Conservation (phyloP, 92 coral and sea anemone genomes). For the Porites lobata region DNA sequence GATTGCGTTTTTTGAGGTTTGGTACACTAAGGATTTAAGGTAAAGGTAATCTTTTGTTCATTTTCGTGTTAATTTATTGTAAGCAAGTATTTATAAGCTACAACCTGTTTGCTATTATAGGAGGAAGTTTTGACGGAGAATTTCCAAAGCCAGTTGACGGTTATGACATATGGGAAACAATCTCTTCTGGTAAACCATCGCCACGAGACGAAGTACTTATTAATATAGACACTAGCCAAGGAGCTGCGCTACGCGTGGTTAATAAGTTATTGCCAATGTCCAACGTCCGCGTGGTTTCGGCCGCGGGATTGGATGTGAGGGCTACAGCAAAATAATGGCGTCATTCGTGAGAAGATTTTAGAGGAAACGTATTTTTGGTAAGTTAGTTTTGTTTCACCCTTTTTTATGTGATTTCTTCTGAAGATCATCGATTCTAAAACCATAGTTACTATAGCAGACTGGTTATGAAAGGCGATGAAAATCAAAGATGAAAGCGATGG, state of each 20-base stretch:
- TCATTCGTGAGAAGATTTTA: background rate
- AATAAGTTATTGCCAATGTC: slow-evolving; percentile 70
- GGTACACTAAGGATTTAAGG: too few species aligned
- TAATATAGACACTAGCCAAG: slow-evolving; percentile 59
- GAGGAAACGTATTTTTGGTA: background rate
- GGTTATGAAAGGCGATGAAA: too few species aligned
- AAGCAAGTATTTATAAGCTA: background rate
- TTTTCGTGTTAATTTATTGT: background rate
- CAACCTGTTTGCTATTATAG: background rate
- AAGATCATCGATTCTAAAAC: background rate
- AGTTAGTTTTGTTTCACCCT: background rate
- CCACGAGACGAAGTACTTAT: slow-evolving; percentile 82
- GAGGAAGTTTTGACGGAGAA: slow-evolving; percentile 26
- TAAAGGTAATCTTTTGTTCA: slow-evolving; percentile 7
- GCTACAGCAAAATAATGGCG: background rate
- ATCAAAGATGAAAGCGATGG: too few species aligned
- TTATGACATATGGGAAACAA: slow-evolving; percentile 76
- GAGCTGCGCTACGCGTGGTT: slow-evolving; percentile 65
- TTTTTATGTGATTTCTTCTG: background rate
- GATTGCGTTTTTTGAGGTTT: too few species aligned
- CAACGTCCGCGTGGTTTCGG: slow-evolving; percentile 65
- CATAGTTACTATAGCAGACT: too few species aligned
- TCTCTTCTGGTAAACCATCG: slow-evolving; percentile 75
- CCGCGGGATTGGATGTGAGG: slow-evolving; percentile 63
- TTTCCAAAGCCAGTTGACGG: slow-evolving; percentile 72